Evolutionary conservation across 2,888 invertebrate genomes (phyloP), one percentile per base, ranked within the genome.

Genomic region (Parnassius orleans): DNA sequence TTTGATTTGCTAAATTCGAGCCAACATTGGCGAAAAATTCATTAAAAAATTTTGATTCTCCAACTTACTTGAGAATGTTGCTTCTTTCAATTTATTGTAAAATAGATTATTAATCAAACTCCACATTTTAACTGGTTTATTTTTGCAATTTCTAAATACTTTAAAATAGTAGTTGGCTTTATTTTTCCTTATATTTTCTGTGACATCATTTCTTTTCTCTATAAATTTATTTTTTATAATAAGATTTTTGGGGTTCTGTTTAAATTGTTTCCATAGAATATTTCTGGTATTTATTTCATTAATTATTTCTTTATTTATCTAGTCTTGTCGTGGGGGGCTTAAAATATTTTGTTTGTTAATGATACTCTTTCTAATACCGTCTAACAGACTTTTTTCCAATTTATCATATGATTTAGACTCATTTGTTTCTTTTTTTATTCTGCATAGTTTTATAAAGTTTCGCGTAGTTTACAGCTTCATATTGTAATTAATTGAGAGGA

Each of bases 1-100:
- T 47, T 47, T 47, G 47, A 12, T 47, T n/a, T 12, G 47, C 47
- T 47, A 47, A 47, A n/a, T 10, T 47, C n/a, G 47, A 47, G n/a
- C 47, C 47, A 12, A 47, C n/a, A 12, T 1, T 12, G n/a, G 47
- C 10, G n/a, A 47, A 47, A 3, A 12, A 47, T 47, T 47, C 1
- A n/a, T 47, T 47, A n/a, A 47, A 47, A n/a, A 3, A 12, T n/a
- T 47, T 10, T 1, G 7, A 47, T 47, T n/a, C 3, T 12, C 1
- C 7, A 47, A 47, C n/a, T 47, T 47, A n/a, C 47, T 12, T n/a
- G 47, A 47, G n/a, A 7, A 47, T n/a, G n/a, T n/a, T n/a, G 44
- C n/a, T 47, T 47, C 12, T n/a, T 47, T 47, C 12, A 10, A 12
- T n/a, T 47, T 47, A 47, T 47, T 47, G 3, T 47, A 7, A 9